phyloP scores from a whole-genome alignment of 2,113 vertebrate genomes.

The Sitta europaea region DNA sequence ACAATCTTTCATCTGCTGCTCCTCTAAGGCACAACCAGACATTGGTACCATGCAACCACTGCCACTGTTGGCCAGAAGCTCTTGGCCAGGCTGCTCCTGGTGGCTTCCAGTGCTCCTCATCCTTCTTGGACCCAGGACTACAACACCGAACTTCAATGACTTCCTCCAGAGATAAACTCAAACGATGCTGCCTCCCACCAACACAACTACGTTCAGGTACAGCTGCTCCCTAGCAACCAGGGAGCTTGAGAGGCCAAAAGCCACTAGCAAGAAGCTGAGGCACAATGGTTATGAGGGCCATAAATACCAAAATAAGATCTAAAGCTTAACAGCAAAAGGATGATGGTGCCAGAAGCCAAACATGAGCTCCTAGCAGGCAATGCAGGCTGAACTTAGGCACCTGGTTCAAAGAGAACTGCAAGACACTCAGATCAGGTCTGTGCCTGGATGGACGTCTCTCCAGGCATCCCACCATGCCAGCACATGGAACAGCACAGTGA shows the following conservation, averaged over 20 bases:
- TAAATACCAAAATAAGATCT: neutral
- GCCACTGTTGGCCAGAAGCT: neutral
- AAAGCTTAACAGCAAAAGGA: neutral
- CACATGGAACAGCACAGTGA: neutral
- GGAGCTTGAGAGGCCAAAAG: neutral
- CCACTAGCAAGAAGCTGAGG: neutral
- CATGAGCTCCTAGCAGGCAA: neutral
- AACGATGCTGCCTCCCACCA: neutral
- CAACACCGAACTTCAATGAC: neutral
- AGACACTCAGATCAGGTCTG: neutral
- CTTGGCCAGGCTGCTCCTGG: neutral
- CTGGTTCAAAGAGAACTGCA: neutral
- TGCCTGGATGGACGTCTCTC: neutral
- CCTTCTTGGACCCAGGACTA: neutral
- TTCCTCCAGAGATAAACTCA: neutral
- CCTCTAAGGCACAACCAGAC: neutral
- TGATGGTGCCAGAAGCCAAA: neutral
- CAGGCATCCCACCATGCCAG: neutral
- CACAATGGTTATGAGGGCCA: neutral
- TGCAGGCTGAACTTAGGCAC: neutral
- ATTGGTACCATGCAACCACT: neutral
- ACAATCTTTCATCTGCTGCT: neutral
- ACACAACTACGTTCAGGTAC: rapidly evolving
- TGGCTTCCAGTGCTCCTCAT: neutral
- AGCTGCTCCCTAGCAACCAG: neutral